Evolutionary conservation across 2,888 invertebrate genomes (phyloP), one percentile per base, ranked within the genome.

Genomic region (Tiliacea aurago): DNA sequence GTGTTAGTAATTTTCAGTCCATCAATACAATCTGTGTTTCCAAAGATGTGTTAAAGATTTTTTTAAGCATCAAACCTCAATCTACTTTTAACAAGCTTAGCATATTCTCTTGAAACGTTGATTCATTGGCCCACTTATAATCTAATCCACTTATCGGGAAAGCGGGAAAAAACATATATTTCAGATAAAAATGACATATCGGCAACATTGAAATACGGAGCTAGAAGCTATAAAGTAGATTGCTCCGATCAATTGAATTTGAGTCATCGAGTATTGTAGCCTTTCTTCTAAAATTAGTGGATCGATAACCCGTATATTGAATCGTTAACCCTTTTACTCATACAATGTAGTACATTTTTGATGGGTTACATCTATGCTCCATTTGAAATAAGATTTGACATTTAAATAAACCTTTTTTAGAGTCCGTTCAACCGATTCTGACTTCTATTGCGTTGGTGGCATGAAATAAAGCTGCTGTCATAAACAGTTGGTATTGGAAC

Each of bases 151-250:
- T 73, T 73, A 63, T 33, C 28, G 11, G 1, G 11, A 63, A 51
- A 63, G 43, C 51, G 51, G 49, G 41, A 62, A 37, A 63, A 77
- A 43, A 80, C n/a, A n/a, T 49, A 65, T 53, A 61, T 61, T 67
- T 53, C 67, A 43, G 56, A 68, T 63, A 53, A 53, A 74, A 68
- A 47, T 76, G 62, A 76, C 18, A 63, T 28, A 68, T 63, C 11
- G 47, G 43, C 47, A 56, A 33, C 51, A 51, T 62, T 75, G 77
- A 61, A 80, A 56, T 80, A 66, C 45, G 61, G 61, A 63, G 56
- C 53, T 23, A 64, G 43, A 49, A 20, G 70, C 49, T 58, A 62
- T 62, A 76, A 78, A 78, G 41, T 58, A 76, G 63, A 81, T 78
- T 53, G 47, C n/a, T 63, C 9, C 33, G 33, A 76, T 53, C 68